Evolutionary conservation across 2,888 invertebrate species (phyloP), one percentile per base, ranked within the genome.

Genomic region (Phanerotoma sp.): DNA sequence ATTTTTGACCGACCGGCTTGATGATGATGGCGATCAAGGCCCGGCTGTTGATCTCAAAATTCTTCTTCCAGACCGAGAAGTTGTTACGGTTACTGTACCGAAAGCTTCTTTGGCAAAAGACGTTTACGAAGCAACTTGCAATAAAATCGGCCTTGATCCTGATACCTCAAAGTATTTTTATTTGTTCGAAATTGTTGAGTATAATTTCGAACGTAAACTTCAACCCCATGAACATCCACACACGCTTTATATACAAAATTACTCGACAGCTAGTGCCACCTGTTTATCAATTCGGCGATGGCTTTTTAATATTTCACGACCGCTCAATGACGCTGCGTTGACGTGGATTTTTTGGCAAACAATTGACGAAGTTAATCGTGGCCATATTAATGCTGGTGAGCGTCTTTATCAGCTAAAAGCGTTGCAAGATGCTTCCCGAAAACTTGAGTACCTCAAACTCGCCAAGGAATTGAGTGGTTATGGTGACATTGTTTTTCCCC

Each of bases 171-270:
- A 91, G 74, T 95, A 91, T 80, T 97, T 96, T 82, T 95, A 96
- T 73, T 82, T 98, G 49, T 98, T 96, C 78, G 98, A 98, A 80
- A 94, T 96, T 66, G 92, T 97, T 51, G 97, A 98, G 77, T 93
- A 95, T 77, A 94, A 94, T 79, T 97, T 97, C 79, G 95, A 97
- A 77, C 86, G 98, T 51, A 96, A 96, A 79, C 81, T 99, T 57
- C 91, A 91, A 68, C 87, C 92, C 1, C 88, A 89, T 75, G 99
- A 99, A 80, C 91, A 93, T 66, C 98, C 98, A 0, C 98, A 99
- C 80, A 93, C 95, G 69, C 83, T 99, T 62, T 99, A 99, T 81
- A 96, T 99, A 67, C 97, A 98, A 80, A 99, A 99, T 80, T 99
- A 98, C 77, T 95, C 95, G 62, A 98, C 98, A 10, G 97, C 98